phyloP scores from a whole-genome alignment of 2,888 invertebrate genomes.

The Lottia scabra region DNA sequence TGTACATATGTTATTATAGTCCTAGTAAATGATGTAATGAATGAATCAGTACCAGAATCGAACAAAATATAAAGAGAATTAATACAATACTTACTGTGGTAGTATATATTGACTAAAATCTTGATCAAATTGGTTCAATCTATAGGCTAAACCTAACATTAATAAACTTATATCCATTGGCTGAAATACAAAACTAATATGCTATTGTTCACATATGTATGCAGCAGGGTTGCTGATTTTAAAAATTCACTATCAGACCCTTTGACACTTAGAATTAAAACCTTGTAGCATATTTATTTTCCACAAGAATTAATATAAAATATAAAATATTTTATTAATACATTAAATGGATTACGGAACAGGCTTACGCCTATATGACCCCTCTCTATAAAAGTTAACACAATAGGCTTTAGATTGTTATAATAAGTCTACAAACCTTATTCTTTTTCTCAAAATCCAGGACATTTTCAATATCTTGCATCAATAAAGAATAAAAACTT shows the following conservation, averaged over 20 bases:
- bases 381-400: too few species aligned
- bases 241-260: too few species aligned
- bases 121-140: slow-evolving; percentile 56
- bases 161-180: slow-evolving; percentile 44
- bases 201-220: too few species aligned
- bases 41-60: neutral
- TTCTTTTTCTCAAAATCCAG: neutral
- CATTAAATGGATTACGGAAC: too few species aligned
- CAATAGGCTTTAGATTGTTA: too few species aligned
- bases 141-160: slow-evolving; percentile 55
- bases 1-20: too few species aligned
- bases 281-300: too few species aligned
- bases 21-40: neutral
- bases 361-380: too few species aligned
- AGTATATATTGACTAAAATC: slow-evolving; percentile 53
- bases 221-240: too few species aligned
- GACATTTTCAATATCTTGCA: slow-evolving; percentile 48
- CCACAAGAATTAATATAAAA: too few species aligned
- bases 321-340: too few species aligned
- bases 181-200: neutral
- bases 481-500: slow-evolving; percentile 51
- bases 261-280: too few species aligned
- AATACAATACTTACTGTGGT: slow-evolving; percentile 40
- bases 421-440: neutral
- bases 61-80: neutral